A percentile compares a stretch with the other conserved stretches of the same genome.
phyloP scores from a whole-genome alignment of 2,113 vertebrate species.

The Dascyllus trimaculatus region DNA sequence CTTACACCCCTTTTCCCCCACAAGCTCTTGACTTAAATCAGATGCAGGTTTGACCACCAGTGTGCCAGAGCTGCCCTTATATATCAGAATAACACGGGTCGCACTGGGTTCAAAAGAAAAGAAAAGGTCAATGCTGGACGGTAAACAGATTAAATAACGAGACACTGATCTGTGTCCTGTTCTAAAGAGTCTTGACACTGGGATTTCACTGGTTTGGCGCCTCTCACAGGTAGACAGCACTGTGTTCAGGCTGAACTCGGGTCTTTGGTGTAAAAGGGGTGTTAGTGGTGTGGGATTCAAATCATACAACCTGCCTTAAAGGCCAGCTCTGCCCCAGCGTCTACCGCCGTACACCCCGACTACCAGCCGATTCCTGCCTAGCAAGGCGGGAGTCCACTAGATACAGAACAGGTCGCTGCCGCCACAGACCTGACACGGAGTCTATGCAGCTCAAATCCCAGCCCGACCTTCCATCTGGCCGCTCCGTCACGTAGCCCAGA shows the following conservation, averaged over 20 bases:
- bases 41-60: conserved; percentile 19
- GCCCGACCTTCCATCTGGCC: background rate
- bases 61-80: background rate
- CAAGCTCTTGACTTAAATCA: background rate
- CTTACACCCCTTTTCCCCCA: background rate
- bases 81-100: background rate
- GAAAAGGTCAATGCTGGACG: conserved; percentile 14
- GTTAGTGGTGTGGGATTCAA: conserved; percentile 10
- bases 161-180: background rate
- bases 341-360: background rate
- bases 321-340: conserved; percentile 9
- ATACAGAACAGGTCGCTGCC: background rate
- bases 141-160: background rate
- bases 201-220: background rate
- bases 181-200: conserved; percentile 10
- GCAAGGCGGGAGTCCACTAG: background rate
- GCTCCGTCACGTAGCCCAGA: conserved; percentile 10
- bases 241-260: conserved; percentile 6
- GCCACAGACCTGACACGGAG: conserved; percentile 2
- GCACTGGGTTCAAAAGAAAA: background rate
- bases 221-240: background rate
- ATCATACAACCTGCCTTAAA: conserved; percentile 35
- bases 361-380: conserved; percentile 2
- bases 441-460: conserved; percentile 48
- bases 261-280: conserved; percentile 14